Evolutionary conservation across 2,113 vertebrate genomes (phyloP), one percentile per base, ranked within the genome.

Genomic region (Erythrolamprus reginae): DNA sequence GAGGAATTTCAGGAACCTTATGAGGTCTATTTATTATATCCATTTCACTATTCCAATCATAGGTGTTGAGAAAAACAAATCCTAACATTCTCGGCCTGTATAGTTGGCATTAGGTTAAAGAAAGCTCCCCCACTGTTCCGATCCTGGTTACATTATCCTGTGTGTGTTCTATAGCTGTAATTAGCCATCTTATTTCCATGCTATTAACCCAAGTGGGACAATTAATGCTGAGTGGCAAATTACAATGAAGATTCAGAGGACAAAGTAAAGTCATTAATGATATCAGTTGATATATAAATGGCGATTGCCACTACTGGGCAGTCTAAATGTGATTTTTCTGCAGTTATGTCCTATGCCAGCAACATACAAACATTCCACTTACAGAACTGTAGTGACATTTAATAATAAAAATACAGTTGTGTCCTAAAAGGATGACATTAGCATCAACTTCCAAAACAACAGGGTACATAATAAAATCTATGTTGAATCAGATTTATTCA

Each of bases 211-310:
- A 83, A 51, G 70, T 21, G 28, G 51, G 53, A 50, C 53, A 91
- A 91, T 88, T 91, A 91, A 88, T 91, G 84, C 86, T 77, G 86
- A 91, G 86, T 47, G 82, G 86, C 86, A 51, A 53, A 50, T 86
- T 86, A 58, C 86, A 88, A 84, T 88, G 55, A 82, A 84, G 77
- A 84, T 88, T 28, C 86, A 88, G 86, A 88, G 90, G 53, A 84
- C 90, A 88, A 91, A 87, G 38, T 53, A 90, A 91, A 88, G 86
- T 52, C 77, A 45, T 84, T 83, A 61, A 83, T 88, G 86, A 91
- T 48, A 88, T 55, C 61, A 88, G 77, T 84, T 84, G 61, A 91
- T 82, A 52, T 42, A 77, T 70, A 55, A 52, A 58, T 58, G 28
- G 90, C 23, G 13, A 33, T 21, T 82, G 65, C 52, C 42, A 13